A percentile compares a stretch with the other conserved stretches of the same genome.
These are phyloP conservation scores for Crematogaster levior DNA, from an alignment of 2,888 invertebrate species.

Conservation along the genomic window DNA sequence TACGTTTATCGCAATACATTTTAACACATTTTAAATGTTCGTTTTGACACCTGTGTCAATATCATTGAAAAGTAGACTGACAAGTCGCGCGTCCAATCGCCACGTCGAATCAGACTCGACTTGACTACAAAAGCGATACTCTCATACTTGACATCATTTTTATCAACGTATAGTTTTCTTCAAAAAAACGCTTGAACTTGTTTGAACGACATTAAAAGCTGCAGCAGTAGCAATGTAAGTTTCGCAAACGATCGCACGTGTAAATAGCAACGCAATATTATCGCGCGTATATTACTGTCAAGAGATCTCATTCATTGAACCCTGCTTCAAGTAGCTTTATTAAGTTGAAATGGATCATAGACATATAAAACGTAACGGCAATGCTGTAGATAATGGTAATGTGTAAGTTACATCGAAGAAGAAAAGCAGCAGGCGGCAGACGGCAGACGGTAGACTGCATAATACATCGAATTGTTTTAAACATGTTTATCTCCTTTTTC, in stretches of 20 bases:
- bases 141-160: background rate
- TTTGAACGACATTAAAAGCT: background rate
- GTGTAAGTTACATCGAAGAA: background rate
- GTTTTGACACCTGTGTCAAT: constrained; percentile 52
- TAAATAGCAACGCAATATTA: no score
- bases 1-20: background rate
- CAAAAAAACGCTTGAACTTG: background rate
- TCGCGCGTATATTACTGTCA: no score
- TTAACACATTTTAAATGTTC: constrained; percentile 20
- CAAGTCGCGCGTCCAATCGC: no score
- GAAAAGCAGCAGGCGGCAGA: background rate
- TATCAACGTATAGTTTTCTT: background rate
- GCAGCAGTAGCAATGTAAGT: background rate
- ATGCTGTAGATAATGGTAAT: no score
- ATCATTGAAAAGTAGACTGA: constrained; percentile 20
- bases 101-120: background rate
- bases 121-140: background rate
- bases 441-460: constrained; percentile 28
- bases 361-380: background rate
- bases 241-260: no score
- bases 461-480: constrained; percentile 30
- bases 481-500: constrained; percentile 26
- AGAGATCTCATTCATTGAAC: no score
- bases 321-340: background rate
- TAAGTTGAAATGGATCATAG: background rate